phyloP scores from a whole-genome alignment of 2,797 vertebrate species.

The Cynopterus sphinx region DNA sequence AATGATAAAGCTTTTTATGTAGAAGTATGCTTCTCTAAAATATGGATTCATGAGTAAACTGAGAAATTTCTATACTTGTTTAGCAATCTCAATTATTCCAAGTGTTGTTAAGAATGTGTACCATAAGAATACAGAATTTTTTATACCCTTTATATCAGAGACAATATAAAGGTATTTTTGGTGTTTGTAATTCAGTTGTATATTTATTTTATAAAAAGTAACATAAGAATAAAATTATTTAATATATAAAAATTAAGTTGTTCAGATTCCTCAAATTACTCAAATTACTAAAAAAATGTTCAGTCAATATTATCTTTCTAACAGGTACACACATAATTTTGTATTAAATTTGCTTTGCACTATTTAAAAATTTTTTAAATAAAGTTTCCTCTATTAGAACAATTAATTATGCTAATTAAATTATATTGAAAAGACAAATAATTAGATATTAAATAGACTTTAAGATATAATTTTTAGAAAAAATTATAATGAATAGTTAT shows the following conservation, averaged over 20 bases:
- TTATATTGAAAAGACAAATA: background rate
- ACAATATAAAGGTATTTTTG: background rate
- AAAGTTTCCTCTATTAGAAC: background rate
- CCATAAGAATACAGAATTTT: background rate
- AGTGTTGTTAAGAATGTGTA: background rate
- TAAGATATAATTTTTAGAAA: background rate
- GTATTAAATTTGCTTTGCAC: background rate
- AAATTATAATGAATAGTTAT: background rate
- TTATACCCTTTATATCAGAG: background rate
- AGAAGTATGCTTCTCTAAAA: background rate
- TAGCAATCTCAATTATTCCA: background rate
- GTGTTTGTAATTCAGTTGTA: background rate
- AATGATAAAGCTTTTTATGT: background rate
- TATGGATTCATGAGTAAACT: background rate
- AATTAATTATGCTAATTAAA: background rate
- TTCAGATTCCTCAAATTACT: background rate
- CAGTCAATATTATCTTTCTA: background rate
- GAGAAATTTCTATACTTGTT: background rate
- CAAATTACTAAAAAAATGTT: background rate
- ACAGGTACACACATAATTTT: background rate
- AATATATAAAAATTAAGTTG: background rate
- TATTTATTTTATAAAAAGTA: background rate
- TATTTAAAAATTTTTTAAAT: background rate
- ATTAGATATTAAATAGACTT: background rate
- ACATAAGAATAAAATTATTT: background rate